These are phyloP conservation scores for Procambarus virginalis DNA, from an alignment of 1,140 invertebrate species.

Conservation along the genomic window DNA sequence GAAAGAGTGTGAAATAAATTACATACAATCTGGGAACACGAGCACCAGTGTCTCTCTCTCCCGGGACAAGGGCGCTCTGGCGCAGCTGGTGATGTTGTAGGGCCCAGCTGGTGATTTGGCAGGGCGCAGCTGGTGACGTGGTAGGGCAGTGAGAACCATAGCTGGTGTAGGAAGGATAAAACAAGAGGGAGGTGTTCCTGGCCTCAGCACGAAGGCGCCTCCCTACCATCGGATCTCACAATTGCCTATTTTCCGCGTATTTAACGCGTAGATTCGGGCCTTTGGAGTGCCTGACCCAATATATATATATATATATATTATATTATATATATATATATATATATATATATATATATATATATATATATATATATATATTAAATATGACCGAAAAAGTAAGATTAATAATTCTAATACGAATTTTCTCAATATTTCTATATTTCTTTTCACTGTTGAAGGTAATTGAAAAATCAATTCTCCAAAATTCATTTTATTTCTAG, in stretches of 20 bases:
- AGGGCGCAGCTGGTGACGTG: not conserved
- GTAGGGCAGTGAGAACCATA: not conserved
- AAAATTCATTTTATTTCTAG: no score
- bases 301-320: not conserved
- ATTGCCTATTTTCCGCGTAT: slow-evolving; percentile 17
- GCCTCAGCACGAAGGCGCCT: not conserved
- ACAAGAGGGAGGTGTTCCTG: no score
- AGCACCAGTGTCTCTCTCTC: not conserved
- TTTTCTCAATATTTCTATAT: no score
- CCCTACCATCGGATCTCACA: not conserved
- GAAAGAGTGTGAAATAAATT: slow-evolving; percentile 1
- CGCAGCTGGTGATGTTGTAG: not conserved
- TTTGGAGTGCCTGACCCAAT: not conserved
- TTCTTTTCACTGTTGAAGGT: no score
- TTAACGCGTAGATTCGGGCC: not conserved
- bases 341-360: slow-evolving; percentile 8
- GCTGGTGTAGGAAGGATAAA: no score
- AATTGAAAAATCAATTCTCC: no score
- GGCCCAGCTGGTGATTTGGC: not conserved
- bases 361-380: slow-evolving; percentile 6
- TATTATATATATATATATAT: slow-evolving; percentile 13
- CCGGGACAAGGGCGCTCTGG: not conserved
- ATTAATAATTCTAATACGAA: no score
- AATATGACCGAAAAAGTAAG: no score
- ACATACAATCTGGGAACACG: not conserved